Base-by-base conservation (phyloP, 2,888 invertebrate genomes). In the Drosophila parthenogenetica region DNA sequence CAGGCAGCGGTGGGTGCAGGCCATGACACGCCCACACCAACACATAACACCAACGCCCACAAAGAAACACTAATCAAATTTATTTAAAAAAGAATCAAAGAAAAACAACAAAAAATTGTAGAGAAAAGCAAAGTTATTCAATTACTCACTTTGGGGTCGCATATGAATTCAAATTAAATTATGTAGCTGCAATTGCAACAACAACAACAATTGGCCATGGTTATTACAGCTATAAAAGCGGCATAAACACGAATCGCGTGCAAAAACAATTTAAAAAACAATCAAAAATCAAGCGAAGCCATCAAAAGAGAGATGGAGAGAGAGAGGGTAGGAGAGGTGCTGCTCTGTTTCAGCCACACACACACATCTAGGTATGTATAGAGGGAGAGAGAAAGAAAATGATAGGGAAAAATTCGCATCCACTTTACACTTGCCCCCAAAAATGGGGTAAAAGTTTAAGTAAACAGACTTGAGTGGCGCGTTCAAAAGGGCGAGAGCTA, bases 181-280 rank as follows among this genome's bases (percentile, higher is more conserved):
- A 88, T 88, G 74, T 81, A 72, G 73, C 69, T 67, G 76, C 73
- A 78, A 70, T 74, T 77, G 71, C 22, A 53, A 29, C 59, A 71
- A 62, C 76, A 74, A 66, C 67, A 63, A 69, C 71, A 58, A 73
- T 61, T 77, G 69, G 73, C 71, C 71, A 63, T 72, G 71, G 63
- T 78, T 82, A 81, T 77, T 84, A 88, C 77, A 81, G 77, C 79
- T 74, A 83, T 79, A 86, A 86, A 86, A 83, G 88, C 87, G 89
- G 57, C 57, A 70, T 77, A 83, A 78, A 79, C 78, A 80, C 77
- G 80, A 70, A 81, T 89, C 80, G 87, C 89, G 89, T 90, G 89
- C 86, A 88, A 81, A 85, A 89, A 89, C 83, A 90, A 89, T 90
- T 89, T 89, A 86, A 89, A 86, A 86, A 89, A 88, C 86, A 89